These are phyloP conservation scores for Phaethornis superciliosus DNA, from an alignment of 2,113 vertebrate genomes.

Conservation along the genomic window DNA sequence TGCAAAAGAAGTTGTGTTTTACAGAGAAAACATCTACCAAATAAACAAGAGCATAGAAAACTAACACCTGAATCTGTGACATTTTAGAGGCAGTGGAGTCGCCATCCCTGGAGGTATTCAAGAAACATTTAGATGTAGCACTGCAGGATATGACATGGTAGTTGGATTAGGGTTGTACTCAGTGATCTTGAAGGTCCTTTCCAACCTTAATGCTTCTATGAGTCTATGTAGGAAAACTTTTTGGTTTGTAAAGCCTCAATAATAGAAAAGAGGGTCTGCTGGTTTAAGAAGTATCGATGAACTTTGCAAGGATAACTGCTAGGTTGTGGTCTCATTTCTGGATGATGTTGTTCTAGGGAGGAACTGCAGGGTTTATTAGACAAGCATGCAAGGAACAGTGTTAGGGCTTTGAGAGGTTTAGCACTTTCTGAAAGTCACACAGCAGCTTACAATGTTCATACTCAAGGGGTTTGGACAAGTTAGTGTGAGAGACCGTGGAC, in stretches of 20 bases:
- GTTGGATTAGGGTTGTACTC: no score
- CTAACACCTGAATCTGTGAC: not conserved
- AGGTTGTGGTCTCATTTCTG: not conserved
- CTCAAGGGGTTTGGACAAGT: not conserved
- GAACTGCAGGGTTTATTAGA: not conserved
- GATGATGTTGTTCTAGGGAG: not conserved
- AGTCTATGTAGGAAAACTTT: not conserved
- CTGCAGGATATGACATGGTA: no score
- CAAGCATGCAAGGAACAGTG: fast-evolving
- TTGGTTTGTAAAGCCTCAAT: not conserved
- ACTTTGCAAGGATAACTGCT: not conserved
- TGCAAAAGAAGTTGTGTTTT: not conserved
- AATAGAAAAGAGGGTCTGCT: not conserved
- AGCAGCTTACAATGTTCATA: not conserved
- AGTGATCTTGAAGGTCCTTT: no score
- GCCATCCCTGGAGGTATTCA: no score
- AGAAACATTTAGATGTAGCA: no score
- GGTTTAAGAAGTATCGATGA: not conserved
- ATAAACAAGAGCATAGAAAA: not conserved
- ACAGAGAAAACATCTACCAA: not conserved
- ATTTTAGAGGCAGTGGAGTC: not conserved
- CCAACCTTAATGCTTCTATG: no score
- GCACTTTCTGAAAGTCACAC: not conserved
- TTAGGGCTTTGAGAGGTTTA: not conserved
- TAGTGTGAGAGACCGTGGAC: not conserved